Percentiles rank a stretch among this genome's conserved stretches.
phyloP scores from a whole-genome alignment of 2,113 vertebrate genomes.

The Stomatorhinus ivindoensis region DNA sequence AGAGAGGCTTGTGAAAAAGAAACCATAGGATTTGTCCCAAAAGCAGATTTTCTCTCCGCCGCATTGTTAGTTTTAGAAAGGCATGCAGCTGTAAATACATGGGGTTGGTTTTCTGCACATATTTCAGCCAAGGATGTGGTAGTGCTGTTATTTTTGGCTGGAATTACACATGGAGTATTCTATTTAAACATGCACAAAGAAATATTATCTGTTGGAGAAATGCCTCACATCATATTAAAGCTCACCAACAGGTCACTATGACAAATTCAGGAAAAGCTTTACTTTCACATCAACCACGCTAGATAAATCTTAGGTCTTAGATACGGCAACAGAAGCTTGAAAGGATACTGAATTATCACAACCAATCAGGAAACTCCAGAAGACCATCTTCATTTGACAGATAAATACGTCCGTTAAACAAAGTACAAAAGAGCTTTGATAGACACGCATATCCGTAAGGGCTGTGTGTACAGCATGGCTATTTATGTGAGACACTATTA shows the following conservation, averaged over 20 bases:
- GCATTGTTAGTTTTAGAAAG: not conserved
- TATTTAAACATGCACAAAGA: not conserved
- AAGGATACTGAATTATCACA: not conserved
- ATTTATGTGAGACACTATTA: not conserved
- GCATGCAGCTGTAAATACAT: not conserved
- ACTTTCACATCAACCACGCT: not conserved
- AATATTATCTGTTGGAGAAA: not conserved
- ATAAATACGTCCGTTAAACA: not conserved
- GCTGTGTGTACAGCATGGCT: not conserved
- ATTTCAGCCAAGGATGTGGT: not conserved
- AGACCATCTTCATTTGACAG: not conserved
- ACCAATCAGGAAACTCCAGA: not conserved
- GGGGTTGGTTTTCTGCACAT: not conserved
- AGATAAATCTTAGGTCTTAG: not conserved
- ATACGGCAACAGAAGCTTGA: not conserved
- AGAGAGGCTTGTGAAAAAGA: not conserved
- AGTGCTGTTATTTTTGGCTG: not conserved
- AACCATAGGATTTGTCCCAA: not conserved
- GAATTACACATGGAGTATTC: not conserved
- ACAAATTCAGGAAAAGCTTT: not conserved
- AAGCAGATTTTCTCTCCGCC: not conserved
- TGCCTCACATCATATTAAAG: not conserved
- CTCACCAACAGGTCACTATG: not conserved
- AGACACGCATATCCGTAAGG: not conserved
- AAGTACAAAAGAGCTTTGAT: not conserved